Conservation (phyloP, 2,113 vertebrate genomes). For the Tachysurus vachellii region DNA sequence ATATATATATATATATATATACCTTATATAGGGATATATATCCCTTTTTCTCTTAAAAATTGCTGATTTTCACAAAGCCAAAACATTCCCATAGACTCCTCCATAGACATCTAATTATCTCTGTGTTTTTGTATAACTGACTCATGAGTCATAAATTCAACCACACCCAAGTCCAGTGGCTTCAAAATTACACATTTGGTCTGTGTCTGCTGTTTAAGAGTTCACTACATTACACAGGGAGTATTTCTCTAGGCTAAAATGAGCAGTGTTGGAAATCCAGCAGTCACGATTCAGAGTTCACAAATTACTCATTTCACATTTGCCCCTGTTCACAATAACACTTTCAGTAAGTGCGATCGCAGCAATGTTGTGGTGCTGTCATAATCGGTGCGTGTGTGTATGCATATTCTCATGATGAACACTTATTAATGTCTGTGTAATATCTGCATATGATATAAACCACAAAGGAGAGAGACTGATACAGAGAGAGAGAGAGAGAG, state of each 20-base stretch:
- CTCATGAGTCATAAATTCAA: conserved; percentile 13
- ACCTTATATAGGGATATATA: too few species aligned
- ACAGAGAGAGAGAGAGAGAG: not conserved
- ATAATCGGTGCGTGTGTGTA: conserved; percentile 12
- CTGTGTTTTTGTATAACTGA: not conserved
- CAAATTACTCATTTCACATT: not conserved
- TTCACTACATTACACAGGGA: not conserved
- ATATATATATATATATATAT: too few species aligned
- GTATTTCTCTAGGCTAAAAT: not conserved
- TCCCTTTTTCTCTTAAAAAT: not conserved
- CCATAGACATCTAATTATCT: too few species aligned
- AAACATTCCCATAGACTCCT: not conserved
- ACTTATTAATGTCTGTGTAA: not conserved
- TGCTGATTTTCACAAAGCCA: not conserved
- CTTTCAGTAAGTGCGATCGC: not conserved
- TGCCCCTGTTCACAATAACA: not conserved
- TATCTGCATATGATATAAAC: not conserved
- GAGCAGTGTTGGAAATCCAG: not conserved
- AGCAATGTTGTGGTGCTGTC: not conserved
- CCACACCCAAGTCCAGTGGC: conserved; percentile 15
- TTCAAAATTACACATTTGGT: not conserved
- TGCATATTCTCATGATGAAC: conserved; percentile 17
- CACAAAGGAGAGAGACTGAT: not conserved
- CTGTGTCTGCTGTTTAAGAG: not conserved
- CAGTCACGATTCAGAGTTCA: not conserved